Percentiles rank a stretch among this genome's conserved stretches.
Evolutionary conservation across 1,140 invertebrate species (phyloP).

Genomic region (Euwallacea similis): DNA sequence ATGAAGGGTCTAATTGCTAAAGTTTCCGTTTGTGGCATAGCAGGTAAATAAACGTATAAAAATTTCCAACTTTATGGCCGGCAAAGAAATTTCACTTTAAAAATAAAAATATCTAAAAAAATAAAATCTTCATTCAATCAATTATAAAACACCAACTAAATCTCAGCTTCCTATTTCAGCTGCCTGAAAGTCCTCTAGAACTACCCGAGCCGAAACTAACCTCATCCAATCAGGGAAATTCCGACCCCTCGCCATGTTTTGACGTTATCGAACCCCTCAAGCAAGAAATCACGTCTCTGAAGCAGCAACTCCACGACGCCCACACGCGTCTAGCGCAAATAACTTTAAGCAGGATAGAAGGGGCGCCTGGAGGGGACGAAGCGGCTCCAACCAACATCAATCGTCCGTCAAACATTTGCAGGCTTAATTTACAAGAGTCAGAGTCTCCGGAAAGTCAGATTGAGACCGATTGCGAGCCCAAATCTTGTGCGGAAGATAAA

Average conservation of each 20-base stretch:
- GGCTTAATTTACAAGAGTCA: neutral
- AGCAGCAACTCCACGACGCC: conserved; percentile 58
- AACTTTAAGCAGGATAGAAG: conserved; percentile 41
- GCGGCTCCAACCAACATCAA: conserved; percentile 16
- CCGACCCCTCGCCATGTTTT: conserved; percentile 44
- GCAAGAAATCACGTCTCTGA: conserved; percentile 60
- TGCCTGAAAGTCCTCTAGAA: conserved; percentile 52
- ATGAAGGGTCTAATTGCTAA: no score
- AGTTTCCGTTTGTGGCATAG: no score
- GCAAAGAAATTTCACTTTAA: no score
- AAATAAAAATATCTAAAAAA: no score
- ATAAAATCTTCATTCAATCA: no score
- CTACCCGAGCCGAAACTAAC: conserved; percentile 52
- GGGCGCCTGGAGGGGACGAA: conserved; percentile 41
- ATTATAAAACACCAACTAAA: no score
- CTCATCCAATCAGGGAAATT: conserved; percentile 48
- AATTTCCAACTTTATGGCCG: no score
- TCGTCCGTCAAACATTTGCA: neutral
- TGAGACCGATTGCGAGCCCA: conserved; percentile 49
- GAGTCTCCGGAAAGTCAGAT: conserved; percentile 52
- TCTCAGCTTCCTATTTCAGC: conserved; percentile 41
- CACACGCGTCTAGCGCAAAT: conserved; percentile 57
- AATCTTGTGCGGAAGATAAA: conserved; percentile 44
- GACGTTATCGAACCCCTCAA: conserved; percentile 55
- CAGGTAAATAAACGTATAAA: no score